Conservation (phyloP, 2,797 vertebrate species). For the Chelon labrosus region DNA sequence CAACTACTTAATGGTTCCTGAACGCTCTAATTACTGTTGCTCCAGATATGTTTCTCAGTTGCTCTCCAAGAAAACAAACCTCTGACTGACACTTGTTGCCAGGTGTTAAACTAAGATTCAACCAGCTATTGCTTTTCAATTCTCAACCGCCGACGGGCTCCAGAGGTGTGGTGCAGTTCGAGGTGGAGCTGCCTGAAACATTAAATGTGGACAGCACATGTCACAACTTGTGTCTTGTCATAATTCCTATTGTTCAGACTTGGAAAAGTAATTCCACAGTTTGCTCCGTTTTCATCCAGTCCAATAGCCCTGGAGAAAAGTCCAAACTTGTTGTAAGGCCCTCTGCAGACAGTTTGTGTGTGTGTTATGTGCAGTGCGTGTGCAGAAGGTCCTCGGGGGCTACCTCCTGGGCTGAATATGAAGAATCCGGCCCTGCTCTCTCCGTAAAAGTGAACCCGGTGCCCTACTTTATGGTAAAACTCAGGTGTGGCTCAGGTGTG, state of each 20-base stretch:
- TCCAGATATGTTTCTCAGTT: conserved; percentile 58
- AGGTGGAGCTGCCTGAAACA: conserved; percentile 18
- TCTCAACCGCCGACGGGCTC: conserved; percentile 27
- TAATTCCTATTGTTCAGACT: conserved; percentile 54
- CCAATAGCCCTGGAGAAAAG: conserved; percentile 50
- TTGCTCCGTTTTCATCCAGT: conserved; percentile 52
- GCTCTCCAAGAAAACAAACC: conserved; percentile 67
- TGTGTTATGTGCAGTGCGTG: conserved; percentile 10
- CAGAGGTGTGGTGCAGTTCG: conserved; percentile 42
- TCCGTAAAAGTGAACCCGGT: conserved; percentile 30
- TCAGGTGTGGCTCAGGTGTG: conserved; percentile 74
- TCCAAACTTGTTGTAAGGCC: conserved; percentile 48
- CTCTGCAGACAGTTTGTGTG: conserved; percentile 42
- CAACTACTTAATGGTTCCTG: conserved; percentile 78
- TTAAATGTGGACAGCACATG: conserved; percentile 46
- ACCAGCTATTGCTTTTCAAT: conserved; percentile 38
- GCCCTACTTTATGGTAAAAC: conserved; percentile 27
- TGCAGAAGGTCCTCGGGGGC: conserved; percentile 20
- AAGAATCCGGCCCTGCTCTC: conserved; percentile 57
- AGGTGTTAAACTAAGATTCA: conserved; percentile 44
- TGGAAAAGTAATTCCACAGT: conserved; percentile 57
- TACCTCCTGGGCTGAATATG: conserved; percentile 60
- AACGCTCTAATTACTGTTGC: conserved; percentile 63
- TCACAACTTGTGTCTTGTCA: conserved; percentile 52
- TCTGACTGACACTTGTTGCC: conserved; percentile 49